phyloP scores from a whole-genome alignment of 2,797 vertebrate species.

The Gallirallus australis region DNA sequence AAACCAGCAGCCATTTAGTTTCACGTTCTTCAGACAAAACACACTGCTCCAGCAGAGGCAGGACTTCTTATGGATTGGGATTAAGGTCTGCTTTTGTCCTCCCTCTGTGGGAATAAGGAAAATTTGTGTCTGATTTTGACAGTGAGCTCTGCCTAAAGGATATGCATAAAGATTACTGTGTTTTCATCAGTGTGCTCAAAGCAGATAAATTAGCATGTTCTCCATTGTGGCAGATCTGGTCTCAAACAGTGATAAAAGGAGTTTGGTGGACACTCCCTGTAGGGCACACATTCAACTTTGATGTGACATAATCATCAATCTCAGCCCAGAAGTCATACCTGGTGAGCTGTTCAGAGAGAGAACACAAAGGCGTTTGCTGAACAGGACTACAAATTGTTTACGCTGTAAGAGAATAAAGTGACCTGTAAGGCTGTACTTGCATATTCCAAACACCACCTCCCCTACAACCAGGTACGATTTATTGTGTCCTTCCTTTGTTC shows the following conservation, averaged over 20 bases:
- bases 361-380: neutral
- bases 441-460: neutral
- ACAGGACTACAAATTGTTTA: neutral
- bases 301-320: neutral
- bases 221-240: neutral
- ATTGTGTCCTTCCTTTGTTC: neutral
- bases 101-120: neutral
- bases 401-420: neutral
- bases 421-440: neutral
- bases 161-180: neutral
- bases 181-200: neutral
- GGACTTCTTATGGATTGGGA: neutral
- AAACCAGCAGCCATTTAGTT: neutral
- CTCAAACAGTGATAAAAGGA: neutral
- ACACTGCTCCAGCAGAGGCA: neutral
- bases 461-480: neutral
- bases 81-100: neutral
- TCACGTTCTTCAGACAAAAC: neutral
- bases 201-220: neutral
- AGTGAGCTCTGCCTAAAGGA: neutral
- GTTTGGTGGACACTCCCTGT: neutral
- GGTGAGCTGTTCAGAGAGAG: neutral
- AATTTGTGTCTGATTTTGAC: neutral
- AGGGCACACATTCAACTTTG: neutral
- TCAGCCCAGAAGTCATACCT: neutral